Conservation (phyloP, 2,113 vertebrate species). For the Orthonyx spaldingii region DNA sequence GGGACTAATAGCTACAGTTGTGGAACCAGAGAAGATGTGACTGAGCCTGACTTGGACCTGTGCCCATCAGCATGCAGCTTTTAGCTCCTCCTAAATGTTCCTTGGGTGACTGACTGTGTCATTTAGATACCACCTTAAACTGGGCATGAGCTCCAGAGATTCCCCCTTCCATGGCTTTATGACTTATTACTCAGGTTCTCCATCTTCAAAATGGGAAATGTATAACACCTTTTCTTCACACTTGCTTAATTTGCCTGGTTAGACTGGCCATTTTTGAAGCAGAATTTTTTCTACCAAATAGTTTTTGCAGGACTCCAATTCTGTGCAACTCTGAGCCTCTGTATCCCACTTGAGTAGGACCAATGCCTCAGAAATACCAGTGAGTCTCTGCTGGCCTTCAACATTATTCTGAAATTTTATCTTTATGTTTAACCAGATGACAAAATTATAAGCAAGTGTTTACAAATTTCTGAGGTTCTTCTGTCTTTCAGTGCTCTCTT, state of each 20-base stretch:
- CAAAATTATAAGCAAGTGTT: not conserved
- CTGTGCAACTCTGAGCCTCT: not conserved
- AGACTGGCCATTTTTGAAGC: not conserved
- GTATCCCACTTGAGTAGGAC: not conserved
- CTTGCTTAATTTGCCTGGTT: not conserved
- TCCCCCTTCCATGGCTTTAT: not conserved
- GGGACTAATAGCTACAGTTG: not conserved
- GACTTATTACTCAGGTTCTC: not conserved
- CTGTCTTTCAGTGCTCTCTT: not conserved
- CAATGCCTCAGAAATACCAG: not conserved
- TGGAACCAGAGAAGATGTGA: not conserved
- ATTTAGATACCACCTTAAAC: not conserved
- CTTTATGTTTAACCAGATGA: not conserved
- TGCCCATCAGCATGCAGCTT: not conserved
- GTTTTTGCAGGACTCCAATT: not conserved
- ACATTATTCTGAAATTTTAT: not conserved
- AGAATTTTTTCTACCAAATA: not conserved
- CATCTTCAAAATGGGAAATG: not conserved
- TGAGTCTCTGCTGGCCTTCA: not conserved
- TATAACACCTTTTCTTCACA: not conserved
- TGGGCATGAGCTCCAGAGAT: not conserved
- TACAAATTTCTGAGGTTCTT: not conserved
- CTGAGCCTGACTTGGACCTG: not conserved
- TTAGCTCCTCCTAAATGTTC: not conserved
- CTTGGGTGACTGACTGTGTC: not conserved